Evolutionary conservation across 2,797 vertebrate genomes (phyloP).

Genomic region (Taeniopygia guttata): DNA sequence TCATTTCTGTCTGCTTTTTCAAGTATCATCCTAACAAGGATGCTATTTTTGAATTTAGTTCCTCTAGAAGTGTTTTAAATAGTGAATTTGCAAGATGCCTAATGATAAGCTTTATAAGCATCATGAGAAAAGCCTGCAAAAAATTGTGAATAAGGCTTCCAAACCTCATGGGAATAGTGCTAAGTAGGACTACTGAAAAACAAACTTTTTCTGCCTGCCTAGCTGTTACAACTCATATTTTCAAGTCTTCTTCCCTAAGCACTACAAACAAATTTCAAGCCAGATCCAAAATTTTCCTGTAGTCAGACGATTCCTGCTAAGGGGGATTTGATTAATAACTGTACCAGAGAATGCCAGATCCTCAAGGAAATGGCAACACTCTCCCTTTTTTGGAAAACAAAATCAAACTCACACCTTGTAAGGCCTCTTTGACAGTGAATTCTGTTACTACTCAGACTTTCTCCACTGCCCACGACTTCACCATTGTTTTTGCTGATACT

Average conservation of each 20-base stretch:
- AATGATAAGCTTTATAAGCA: background rate
- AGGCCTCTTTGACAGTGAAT: background rate
- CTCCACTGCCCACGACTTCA: background rate
- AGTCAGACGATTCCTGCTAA: background rate
- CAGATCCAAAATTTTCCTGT: background rate
- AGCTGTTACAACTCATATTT: background rate
- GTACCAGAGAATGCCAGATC: background rate
- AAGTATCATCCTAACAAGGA: background rate
- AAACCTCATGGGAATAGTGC: background rate
- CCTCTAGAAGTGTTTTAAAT: background rate
- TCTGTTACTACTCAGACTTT: background rate
- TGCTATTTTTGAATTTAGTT: background rate
- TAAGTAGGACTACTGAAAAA: slow-evolving; percentile 35
- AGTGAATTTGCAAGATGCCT: slow-evolving; percentile 16
- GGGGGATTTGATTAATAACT: background rate
- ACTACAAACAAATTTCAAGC: background rate
- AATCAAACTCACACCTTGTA: background rate
- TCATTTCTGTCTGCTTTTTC: background rate
- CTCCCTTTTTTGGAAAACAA: background rate
- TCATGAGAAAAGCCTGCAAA: background rate
- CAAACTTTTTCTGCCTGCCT: background rate
- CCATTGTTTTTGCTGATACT: background rate
- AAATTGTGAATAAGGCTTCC: background rate
- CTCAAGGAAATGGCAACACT: background rate
- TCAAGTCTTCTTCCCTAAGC: slow-evolving; percentile 5